Percentiles rank a stretch among this genome's conserved stretches.
Evolutionary conservation across 2,797 vertebrate species (phyloP).

Genomic region (Hybognathus amarus): DNA sequence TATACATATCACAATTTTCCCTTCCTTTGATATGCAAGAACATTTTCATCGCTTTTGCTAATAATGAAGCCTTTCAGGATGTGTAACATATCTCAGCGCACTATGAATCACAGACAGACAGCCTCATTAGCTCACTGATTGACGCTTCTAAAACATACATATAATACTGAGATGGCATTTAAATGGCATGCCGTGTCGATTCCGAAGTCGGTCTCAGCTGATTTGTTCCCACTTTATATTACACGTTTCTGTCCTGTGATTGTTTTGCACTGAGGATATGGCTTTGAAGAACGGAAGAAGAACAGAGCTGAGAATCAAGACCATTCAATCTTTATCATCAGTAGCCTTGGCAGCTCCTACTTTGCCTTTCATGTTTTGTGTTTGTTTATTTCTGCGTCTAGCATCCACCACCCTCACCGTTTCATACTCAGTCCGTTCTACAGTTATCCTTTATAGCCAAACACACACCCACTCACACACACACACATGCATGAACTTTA

Average conservation of each 20-base stretch:
- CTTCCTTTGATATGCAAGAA: constrained; percentile 30
- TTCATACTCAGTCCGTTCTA: constrained; percentile 45
- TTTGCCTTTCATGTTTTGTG: constrained; percentile 71
- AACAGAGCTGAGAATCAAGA: constrained; percentile 63
- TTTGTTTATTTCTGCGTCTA: constrained; percentile 44
- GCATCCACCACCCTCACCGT: constrained; percentile 43
- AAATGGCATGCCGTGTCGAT: constrained; percentile 63
- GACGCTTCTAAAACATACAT: constrained; percentile 61
- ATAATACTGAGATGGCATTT: constrained; percentile 69
- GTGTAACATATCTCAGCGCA: constrained; percentile 6
- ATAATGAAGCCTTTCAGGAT: constrained; percentile 24
- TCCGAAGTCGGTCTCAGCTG: neutral
- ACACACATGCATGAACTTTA: constrained; percentile 69
- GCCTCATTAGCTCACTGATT: constrained; percentile 61
- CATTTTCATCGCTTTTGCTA: constrained; percentile 18
- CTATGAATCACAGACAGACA: constrained; percentile 50
- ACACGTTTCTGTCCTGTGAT: constrained; percentile 65
- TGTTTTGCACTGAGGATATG: constrained; percentile 74
- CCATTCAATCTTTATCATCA: constrained; percentile 72
- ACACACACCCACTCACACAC: constrained; percentile 47
- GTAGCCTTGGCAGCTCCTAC: constrained; percentile 65
- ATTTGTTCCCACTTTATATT: constrained; percentile 46
- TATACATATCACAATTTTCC: neutral
- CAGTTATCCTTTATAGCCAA: constrained; percentile 44
- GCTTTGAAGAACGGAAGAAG: constrained; percentile 74